A percentile compares a stretch with the other conserved stretches of the same genome.
Evolutionary conservation across 2,113 vertebrate genomes (phyloP).

Genomic region (Heteronetta atricapilla): DNA sequence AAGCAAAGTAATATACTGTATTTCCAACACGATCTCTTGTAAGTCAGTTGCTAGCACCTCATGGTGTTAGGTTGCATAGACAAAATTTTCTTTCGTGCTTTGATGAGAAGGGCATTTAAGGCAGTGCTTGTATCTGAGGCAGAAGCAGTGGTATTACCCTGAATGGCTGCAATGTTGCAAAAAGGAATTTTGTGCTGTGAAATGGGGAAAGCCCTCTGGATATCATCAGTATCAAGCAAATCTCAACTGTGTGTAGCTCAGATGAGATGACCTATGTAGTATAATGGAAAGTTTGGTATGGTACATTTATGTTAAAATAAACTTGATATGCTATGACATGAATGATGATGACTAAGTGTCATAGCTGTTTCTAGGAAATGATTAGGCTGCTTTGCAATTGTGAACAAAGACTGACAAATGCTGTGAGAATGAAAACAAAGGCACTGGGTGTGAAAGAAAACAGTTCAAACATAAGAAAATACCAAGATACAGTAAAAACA

Average conservation of each 20-base stretch:
- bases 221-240: not conserved
- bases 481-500: not conserved
- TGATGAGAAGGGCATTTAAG: not conserved
- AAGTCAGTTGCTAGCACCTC: not conserved
- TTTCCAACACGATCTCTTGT: not conserved
- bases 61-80: not conserved
- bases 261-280: not conserved
- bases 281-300: not conserved
- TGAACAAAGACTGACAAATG: not conserved
- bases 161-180: not conserved
- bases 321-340: not conserved
- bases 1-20: not conserved
- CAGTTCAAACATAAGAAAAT: not conserved
- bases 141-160: not conserved
- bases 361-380: not conserved
- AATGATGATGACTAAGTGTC: not conserved
- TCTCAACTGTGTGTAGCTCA: not conserved
- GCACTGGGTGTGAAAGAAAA: not conserved
- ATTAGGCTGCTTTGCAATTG: not conserved
- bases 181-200: not conserved
- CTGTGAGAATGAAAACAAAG: not conserved
- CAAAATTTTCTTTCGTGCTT: not conserved
- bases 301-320: constrained; percentile 18
- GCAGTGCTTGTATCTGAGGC: not conserved
- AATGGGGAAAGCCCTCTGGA: not conserved